These are phyloP conservation scores for Drosophila mauritiana DNA, from an alignment of 1,140 invertebrate genomes.

Conservation along the genomic window DNA sequence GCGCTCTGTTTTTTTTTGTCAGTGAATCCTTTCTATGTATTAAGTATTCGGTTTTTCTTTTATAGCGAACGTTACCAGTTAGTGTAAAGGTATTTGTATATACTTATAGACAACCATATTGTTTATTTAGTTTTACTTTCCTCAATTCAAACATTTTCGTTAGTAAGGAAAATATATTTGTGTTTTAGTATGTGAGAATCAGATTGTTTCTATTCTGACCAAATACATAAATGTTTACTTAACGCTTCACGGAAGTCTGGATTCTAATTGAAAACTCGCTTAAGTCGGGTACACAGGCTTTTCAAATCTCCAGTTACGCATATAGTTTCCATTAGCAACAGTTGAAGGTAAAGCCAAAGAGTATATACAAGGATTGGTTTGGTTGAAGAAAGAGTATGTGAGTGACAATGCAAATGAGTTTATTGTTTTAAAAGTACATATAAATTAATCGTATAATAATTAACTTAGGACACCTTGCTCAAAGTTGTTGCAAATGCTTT, in stretches of 20 bases:
- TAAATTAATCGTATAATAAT: conserved; percentile 68
- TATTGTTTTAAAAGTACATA: conserved; percentile 58
- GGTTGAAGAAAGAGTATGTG: conserved; percentile 26
- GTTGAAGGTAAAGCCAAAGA: conserved; percentile 28
- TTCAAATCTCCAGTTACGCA: conserved; percentile 26
- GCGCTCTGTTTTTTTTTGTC: neutral
- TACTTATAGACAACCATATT: conserved; percentile 52
- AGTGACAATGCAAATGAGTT: conserved; percentile 51
- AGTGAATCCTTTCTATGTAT: neutral
- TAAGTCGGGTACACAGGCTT: conserved; percentile 28
- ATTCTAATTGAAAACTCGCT: conserved; percentile 14
- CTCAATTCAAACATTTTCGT: conserved; percentile 16
- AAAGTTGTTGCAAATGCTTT: conserved; percentile 63
- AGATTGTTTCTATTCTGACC: neutral
- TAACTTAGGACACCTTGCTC: conserved; percentile 66
- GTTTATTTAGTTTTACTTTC: conserved; percentile 28
- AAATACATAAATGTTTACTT: neutral
- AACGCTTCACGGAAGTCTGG: neutral
- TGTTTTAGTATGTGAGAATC: neutral
- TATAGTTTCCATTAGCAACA: conserved; percentile 9
- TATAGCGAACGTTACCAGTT: conserved; percentile 61
- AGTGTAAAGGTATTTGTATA: conserved; percentile 23
- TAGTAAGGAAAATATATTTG: conserved; percentile 1
- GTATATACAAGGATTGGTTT: conserved; percentile 21
- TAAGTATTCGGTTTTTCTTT: conserved; percentile 5